These are phyloP conservation scores for Heliconius cydno DNA, from an alignment of 2,888 invertebrate species.

Conservation along the genomic window DNA sequence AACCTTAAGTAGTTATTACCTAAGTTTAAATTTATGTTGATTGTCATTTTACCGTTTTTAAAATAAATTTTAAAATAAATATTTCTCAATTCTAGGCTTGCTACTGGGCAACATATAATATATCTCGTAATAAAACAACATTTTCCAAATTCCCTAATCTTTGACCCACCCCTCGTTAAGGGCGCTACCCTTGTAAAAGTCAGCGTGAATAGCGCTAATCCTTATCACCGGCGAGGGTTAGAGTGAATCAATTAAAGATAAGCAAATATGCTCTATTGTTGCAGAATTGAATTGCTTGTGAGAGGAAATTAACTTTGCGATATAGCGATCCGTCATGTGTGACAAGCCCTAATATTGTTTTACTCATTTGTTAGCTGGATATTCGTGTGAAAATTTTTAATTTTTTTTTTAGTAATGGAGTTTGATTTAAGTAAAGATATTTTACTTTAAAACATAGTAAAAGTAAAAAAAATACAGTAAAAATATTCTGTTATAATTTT, in stretches of 20 bases:
- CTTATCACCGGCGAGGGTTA: constrained; percentile 77
- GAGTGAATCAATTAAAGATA: constrained; percentile 84
- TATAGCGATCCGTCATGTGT: constrained; percentile 74
- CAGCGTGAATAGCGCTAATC: constrained; percentile 82
- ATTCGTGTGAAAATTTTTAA: constrained; percentile 28
- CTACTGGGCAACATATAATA: constrained; percentile 38
- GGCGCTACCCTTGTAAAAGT: constrained; percentile 82
- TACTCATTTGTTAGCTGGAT: constrained; percentile 25
- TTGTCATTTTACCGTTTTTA: no score
- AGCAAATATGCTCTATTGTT: constrained; percentile 81
- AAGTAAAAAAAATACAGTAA: background rate
- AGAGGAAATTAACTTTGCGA: constrained; percentile 79
- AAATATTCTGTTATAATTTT: background rate
- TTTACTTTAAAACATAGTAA: background rate
- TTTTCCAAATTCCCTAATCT: constrained; percentile 52
- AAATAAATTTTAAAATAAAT: no score
- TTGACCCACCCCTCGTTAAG: constrained; percentile 70
- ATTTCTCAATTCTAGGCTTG: no score
- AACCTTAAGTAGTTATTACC: no score
- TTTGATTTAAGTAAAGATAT: no score
- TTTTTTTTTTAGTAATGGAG: background rate
- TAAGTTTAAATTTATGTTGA: no score
- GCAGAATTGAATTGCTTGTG: constrained; percentile 75
- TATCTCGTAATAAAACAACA: constrained; percentile 29
- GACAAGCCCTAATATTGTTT: constrained; percentile 66